Evolutionary conservation across 2,888 invertebrate genomes (phyloP).

Genomic region (Psococerastis gibbosa): DNA sequence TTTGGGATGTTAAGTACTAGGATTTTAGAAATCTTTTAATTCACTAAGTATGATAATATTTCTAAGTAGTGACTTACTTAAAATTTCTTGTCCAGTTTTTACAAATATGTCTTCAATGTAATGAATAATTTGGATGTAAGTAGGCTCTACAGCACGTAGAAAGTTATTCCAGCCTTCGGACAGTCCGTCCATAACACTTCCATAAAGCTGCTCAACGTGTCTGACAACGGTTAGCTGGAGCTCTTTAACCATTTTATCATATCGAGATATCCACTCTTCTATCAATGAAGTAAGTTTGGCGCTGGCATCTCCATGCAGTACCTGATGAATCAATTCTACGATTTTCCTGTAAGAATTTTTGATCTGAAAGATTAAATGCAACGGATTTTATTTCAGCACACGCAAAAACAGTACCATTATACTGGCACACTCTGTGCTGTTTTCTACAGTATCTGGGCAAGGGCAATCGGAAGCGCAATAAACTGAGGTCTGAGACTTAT

Average conservation of each 20-base stretch:
- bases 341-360: slow-evolving; percentile 51
- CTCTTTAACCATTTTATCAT: slow-evolving; percentile 59
- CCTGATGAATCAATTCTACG: slow-evolving; percentile 43
- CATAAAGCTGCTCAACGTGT: slow-evolving; percentile 58
- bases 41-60: too few species aligned
- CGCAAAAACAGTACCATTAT: too few species aligned
- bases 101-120: slow-evolving; percentile 55
- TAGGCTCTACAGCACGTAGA: slow-evolving; percentile 53
- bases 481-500: too few species aligned
- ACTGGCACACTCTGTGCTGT: too few species aligned
- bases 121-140: slow-evolving; percentile 55
- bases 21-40: too few species aligned
- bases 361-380: too few species aligned
- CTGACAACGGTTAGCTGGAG: slow-evolving; percentile 47
- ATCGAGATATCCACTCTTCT: slow-evolving; percentile 50
- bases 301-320: slow-evolving; percentile 56
- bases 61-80: slow-evolving; percentile 31
- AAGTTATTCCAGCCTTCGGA: slow-evolving; percentile 53
- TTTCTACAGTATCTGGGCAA: too few species aligned
- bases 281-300: slow-evolving; percentile 48
- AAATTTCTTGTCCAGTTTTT: slow-evolving; percentile 51
- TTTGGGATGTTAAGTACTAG: too few species aligned
- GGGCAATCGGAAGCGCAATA: too few species aligned
- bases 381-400: too few species aligned
- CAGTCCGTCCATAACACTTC: slow-evolving; percentile 40